Conservation (phyloP, 2,888 invertebrate species). For the Melieria omissa region DNA sequence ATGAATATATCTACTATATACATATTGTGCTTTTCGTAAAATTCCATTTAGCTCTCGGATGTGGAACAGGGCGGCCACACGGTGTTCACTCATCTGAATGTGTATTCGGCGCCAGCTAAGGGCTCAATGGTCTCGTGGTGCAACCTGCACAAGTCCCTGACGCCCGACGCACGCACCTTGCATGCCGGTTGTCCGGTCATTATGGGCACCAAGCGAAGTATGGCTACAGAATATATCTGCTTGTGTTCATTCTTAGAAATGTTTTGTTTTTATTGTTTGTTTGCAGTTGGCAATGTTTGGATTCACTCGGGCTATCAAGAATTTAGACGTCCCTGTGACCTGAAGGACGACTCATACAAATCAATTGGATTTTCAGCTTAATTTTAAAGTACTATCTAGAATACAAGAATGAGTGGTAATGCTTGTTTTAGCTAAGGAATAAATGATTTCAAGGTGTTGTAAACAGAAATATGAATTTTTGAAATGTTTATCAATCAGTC, state of each 20-base stretch:
- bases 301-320: slow-evolving; percentile 90
- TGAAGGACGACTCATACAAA: slow-evolving; percentile 66
- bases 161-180: slow-evolving; percentile 89
- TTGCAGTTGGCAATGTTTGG: slow-evolving; percentile 87
- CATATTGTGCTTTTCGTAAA: not conserved
- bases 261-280: not conserved
- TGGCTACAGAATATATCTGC: slow-evolving; percentile 45
- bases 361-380: not conserved
- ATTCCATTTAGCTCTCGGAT: slow-evolving; percentile 82
- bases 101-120: slow-evolving; percentile 88
- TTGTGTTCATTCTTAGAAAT: not conserved
- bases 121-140: slow-evolving; percentile 97
- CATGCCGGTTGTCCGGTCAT: slow-evolving; percentile 98
- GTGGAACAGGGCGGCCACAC: slow-evolving; percentile 98
- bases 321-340: slow-evolving; percentile 73
- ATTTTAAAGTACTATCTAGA: too few species aligned
- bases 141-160: slow-evolving; percentile 90
- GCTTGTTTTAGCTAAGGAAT: too few species aligned
- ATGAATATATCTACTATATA: not conserved
- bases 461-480: too few species aligned
- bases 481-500: too few species aligned
- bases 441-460: too few species aligned
- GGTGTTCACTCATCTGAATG: slow-evolving; percentile 91
- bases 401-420: too few species aligned
- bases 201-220: slow-evolving; percentile 97